Conservation (phyloP, 2,113 vertebrate genomes). For the Microcebus griseorufus region DNA sequence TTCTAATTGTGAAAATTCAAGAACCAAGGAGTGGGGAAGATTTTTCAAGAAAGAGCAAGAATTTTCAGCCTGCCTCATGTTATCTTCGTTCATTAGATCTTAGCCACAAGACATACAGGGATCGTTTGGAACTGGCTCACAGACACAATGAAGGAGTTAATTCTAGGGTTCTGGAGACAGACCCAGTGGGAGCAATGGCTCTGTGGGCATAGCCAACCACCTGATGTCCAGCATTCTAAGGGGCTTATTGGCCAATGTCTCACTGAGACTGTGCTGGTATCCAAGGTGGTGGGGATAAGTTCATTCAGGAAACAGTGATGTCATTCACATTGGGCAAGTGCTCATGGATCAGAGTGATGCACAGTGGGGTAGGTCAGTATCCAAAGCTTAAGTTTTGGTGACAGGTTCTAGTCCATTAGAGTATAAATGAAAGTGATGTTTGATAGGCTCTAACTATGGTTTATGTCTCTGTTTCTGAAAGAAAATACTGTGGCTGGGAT, state of each 20-base stretch:
- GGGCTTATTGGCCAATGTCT: neutral
- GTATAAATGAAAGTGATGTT: neutral
- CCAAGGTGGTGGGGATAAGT: neutral
- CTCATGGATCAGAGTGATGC: no score
- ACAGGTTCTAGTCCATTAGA: neutral
- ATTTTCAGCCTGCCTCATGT: neutral
- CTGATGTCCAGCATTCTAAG: neutral
- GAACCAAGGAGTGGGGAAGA: neutral
- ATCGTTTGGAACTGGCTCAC: no score
- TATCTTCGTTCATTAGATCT: neutral
- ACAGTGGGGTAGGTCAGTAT: neutral
- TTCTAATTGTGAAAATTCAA: neutral
- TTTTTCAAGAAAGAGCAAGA: neutral
- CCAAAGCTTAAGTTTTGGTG: neutral
- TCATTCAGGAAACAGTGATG: neutral
- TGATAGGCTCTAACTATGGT: neutral
- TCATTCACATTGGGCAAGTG: rapidly evolving
- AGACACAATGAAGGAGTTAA: no score
- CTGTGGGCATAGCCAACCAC: neutral
- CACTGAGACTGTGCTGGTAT: neutral
- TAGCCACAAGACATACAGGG: no score
- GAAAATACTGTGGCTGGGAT: neutral
- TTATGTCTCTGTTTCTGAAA: neutral
- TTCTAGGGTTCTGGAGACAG: no score
- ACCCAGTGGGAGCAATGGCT: neutral